A percentile compares a stretch with the other conserved stretches of the same genome.
These are phyloP conservation scores for Phalacrocorax carbo DNA, from an alignment of 2,113 vertebrate genomes.

Conservation along the genomic window DNA sequence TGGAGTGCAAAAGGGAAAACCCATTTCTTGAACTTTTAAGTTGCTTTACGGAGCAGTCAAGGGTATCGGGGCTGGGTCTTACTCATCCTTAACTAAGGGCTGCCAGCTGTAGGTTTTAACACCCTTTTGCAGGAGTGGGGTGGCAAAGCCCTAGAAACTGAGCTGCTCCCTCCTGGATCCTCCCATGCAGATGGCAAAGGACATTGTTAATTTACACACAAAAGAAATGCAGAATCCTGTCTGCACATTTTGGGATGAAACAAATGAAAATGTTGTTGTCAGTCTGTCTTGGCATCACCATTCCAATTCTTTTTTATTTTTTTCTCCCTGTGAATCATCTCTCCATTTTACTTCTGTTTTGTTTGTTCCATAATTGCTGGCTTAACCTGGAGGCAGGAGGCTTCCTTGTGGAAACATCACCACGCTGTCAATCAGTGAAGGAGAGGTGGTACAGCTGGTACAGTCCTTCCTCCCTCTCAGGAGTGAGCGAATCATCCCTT, in stretches of 20 bases:
- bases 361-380: constrained; percentile 46
- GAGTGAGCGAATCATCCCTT: constrained; percentile 54
- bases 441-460: constrained; percentile 64
- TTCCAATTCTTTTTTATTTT: constrained; percentile 19
- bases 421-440: constrained; percentile 9
- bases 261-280: not conserved
- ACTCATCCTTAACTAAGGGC: fast-evolving
- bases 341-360: constrained; percentile 5
- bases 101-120: not conserved
- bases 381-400: constrained; percentile 54
- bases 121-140: not conserved
- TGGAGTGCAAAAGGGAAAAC: not conserved
- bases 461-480: constrained; percentile 45
- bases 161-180: not conserved
- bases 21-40: not conserved
- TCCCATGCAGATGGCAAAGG: not conserved
- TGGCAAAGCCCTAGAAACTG: not conserved
- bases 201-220: not conserved
- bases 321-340: not conserved
- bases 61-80: not conserved
- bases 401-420: constrained; percentile 43
- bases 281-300: constrained; percentile 8
- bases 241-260: not conserved
- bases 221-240: not conserved
- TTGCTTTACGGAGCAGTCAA: not conserved